Conservation (phyloP, 2,888 invertebrate genomes). For the Ichneumon xanthorius region DNA sequence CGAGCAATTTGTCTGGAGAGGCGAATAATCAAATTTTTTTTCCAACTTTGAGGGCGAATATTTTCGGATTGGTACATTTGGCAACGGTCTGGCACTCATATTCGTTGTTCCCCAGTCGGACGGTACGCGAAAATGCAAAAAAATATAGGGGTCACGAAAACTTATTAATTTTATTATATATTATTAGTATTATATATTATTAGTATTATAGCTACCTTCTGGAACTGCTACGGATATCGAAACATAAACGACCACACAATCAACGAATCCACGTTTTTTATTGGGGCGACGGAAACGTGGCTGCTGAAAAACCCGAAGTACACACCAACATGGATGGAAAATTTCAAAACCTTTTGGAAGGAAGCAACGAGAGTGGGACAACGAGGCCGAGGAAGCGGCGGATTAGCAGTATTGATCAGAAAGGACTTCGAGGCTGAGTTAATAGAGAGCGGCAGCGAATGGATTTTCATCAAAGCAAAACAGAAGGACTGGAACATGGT, state of each 20-base stretch:
- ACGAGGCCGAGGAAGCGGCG: conserved; percentile 5
- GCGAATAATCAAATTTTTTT: too few relatives aligned
- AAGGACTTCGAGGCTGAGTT: conserved; percentile 1
- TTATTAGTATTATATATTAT: too few relatives aligned
- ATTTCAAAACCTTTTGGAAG: not conserved
- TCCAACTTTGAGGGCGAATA: too few relatives aligned
- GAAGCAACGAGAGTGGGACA: not conserved
- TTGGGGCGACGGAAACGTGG: not conserved
- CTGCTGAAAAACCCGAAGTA: not conserved
- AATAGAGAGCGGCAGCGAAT: conserved; percentile 10
- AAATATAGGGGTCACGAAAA: too few relatives aligned
- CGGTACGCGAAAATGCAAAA: too few relatives aligned
- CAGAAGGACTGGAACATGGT: not conserved
- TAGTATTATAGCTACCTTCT: not conserved
- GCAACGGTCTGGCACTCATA: too few relatives aligned
- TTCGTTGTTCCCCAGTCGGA: too few relatives aligned
- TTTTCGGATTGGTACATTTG: too few relatives aligned
- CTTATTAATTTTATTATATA: too few relatives aligned
- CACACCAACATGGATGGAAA: conserved; percentile 9
- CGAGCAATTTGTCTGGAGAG: too few relatives aligned
- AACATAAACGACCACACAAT: not conserved
- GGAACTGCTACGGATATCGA: conserved; percentile 13
- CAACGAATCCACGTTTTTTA: not conserved
- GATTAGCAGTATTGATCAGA: not conserved
- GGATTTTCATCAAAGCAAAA: not conserved